Conservation (phyloP, 2,888 invertebrate species). For the Ectemnius lituratus region DNA sequence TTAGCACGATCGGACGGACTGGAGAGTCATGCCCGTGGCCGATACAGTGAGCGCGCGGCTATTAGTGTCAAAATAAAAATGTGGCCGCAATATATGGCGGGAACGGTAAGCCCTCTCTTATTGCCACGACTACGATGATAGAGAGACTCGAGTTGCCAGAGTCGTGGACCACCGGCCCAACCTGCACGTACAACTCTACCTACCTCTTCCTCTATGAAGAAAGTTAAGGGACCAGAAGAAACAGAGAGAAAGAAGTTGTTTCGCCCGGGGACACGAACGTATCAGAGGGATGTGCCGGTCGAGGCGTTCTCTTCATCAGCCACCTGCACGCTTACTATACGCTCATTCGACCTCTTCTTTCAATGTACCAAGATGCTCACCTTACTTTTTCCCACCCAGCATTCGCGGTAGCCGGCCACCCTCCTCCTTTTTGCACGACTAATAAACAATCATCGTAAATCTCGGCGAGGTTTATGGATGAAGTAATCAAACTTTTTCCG, state of each 20-base stretch:
- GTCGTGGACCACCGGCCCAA: constrained; percentile 4
- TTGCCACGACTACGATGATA: constrained; percentile 66
- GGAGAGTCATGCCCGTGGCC: constrained; percentile 73
- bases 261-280: constrained; percentile 23
- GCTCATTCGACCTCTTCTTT: constrained; percentile 18
- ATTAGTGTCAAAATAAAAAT: constrained; percentile 78
- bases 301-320: constrained; percentile 42
- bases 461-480: constrained; percentile 30
- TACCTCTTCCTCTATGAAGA: background rate
- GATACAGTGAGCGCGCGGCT: constrained; percentile 71
- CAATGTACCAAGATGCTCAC: background rate
- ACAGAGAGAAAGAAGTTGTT: constrained; percentile 7
- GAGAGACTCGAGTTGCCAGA: constrained; percentile 53
- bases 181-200: background rate
- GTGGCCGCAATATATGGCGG: constrained; percentile 75
- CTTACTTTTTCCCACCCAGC: background rate
- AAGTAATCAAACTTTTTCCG: constrained; percentile 33
- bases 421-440: constrained; percentile 8
- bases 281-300: constrained; percentile 8
- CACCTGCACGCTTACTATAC: constrained; percentile 11
- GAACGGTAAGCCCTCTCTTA: constrained; percentile 73
- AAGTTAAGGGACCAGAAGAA: constrained; percentile 7
- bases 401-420: background rate
- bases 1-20: constrained; percentile 76
- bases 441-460: constrained; percentile 51